phyloP scores from a whole-genome alignment of 2,888 invertebrate genomes.

The Macrosiphum euphorbiae region DNA sequence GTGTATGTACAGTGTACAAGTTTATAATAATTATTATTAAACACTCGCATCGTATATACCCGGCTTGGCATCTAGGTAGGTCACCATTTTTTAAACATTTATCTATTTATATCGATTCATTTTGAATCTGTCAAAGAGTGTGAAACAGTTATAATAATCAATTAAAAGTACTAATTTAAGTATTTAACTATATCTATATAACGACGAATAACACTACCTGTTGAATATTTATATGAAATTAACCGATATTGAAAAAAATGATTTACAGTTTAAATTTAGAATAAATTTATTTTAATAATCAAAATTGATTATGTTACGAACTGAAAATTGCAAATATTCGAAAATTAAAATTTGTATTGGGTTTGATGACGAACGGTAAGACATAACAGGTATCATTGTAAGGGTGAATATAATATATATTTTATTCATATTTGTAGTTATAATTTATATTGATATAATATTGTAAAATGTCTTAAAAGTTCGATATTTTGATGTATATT shows the following conservation, averaged over 20 bases:
- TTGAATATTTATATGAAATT: not conserved
- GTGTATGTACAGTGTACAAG: not conserved
- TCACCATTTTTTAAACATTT: not conserved
- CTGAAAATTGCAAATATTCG: not conserved
- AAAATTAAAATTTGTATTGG: not conserved
- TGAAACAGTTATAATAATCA: not conserved
- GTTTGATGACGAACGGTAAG: not conserved
- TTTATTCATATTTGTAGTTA: not conserved
- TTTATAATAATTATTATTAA: not conserved
- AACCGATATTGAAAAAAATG: not conserved
- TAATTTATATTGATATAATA: not conserved
- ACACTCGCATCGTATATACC: not conserved
- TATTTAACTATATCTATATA: not conserved
- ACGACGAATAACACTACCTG: not conserved
- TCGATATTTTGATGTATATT: not conserved
- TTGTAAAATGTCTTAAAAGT: not conserved
- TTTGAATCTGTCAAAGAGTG: not conserved
- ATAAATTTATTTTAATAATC: not conserved
- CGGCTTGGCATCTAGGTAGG: slow-evolving; percentile 9
- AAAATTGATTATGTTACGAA: not conserved
- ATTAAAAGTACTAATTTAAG: not conserved
- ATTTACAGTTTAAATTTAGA: not conserved
- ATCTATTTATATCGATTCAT: slow-evolving; percentile 16
- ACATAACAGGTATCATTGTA: not conserved
- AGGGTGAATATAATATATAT: not conserved